Base-by-base conservation (phyloP, 1,140 invertebrate genomes). In the Zaprionus africanus region DNA sequence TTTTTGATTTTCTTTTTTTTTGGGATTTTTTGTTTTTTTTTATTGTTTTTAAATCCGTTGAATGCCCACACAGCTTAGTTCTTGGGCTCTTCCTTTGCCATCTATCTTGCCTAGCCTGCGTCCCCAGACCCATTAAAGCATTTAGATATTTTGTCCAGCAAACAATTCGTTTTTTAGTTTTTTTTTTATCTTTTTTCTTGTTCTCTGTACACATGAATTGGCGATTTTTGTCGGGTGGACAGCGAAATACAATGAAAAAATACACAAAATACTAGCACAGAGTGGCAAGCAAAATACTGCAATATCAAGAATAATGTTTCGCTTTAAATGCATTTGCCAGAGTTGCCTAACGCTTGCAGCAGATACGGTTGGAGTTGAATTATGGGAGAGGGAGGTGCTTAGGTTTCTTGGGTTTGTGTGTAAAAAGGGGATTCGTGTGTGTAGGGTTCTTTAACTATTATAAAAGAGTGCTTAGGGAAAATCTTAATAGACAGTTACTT, bases 81-180 rank as follows among this genome's bases (percentile, higher is more conserved):
- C 6, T 22, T 31, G 19, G 19, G 26, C 17, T 5, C 17, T 9
- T 4, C 15, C 15, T 15, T n/a, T 34, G 2, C 31, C 31, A 34
- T 34, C 31, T 4, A 34, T 0, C 31, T 9, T 34, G 9, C 31
- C 38, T 0, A 4, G 1, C 11, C 5, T 7, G 4, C 13, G 38
- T n/a, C 3, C 26, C 17, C 31, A 36, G 13, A 12, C n/a, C 28
- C 31, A 36, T 34, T 26, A 49, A 79, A 82, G 67, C 74, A 77
- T 87, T 87, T 87, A 79, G 83, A 79, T 86, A 82, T 85, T 79
- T 67, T 76, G 59, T 56, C 65, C 46, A 68, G 64, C 58, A 69
- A 79, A 85, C 75, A 85, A 62, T 60, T 60, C 61, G 72, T 65
- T 57, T 66, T 31, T 70, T 60, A n/a, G 4, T 12, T 12, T 62